Conservation (phyloP, 1,140 invertebrate genomes). For the Meloidogyne floridensis region DNA sequence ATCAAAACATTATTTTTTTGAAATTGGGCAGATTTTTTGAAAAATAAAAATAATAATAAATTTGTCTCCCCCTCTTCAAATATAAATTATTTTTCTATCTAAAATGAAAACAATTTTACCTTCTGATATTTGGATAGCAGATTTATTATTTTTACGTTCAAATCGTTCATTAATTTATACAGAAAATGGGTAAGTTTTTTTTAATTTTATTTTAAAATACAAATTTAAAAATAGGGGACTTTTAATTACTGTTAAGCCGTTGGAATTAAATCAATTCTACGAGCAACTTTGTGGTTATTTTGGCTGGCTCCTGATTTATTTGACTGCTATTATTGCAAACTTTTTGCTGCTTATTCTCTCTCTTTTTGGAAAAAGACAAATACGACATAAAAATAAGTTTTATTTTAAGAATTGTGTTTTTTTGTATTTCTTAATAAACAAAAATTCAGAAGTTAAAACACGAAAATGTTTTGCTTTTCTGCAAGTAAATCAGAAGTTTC, state of each 20-base stretch:
- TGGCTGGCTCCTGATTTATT: neutral
- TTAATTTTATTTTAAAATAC: neutral
- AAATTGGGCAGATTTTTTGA: too few relatives aligned
- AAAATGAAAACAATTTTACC: conserved; percentile 4
- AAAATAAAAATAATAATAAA: too few relatives aligned
- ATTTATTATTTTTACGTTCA: conserved; percentile 42
- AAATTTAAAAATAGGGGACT: conserved; percentile 16
- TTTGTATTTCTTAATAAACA: too few relatives aligned
- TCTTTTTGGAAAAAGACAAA: conserved; percentile 10
- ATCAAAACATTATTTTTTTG: too few relatives aligned
- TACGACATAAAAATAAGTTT: conserved; percentile 3
- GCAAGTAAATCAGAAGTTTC: too few relatives aligned
- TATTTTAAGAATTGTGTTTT: neutral
- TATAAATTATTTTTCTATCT: neutral
- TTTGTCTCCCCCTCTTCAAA: neutral
- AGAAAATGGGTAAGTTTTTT: conserved; percentile 34
- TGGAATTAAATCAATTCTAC: neutral
- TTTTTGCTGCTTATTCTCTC: conserved; percentile 13
- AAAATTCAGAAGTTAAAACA: too few relatives aligned
- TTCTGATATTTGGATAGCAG: conserved; percentile 40
- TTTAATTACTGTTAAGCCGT: conserved; percentile 14
- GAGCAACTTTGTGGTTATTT: conserved; percentile 1
- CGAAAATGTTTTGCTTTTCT: too few relatives aligned
- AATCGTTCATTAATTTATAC: conserved; percentile 47
- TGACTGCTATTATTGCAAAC: conserved; percentile 23